Conservation (phyloP, 2,113 vertebrate species). For the Bombycilla garrulus region DNA sequence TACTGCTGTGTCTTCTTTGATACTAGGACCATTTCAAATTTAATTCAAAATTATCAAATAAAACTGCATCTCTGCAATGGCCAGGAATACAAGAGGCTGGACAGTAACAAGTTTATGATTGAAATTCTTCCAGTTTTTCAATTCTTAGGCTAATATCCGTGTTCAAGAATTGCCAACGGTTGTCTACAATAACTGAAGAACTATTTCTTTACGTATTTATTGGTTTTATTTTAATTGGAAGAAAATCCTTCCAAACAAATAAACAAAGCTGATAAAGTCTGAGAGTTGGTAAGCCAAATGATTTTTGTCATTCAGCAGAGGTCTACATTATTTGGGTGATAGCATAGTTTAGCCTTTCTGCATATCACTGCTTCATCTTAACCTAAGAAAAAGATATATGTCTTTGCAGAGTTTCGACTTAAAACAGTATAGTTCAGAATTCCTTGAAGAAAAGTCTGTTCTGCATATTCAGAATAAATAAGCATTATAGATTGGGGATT, state of each 20-base stretch:
- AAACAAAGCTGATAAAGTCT: neutral
- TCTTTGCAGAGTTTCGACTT: neutral
- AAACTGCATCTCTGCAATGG: neutral
- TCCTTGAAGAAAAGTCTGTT: neutral
- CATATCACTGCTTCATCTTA: neutral
- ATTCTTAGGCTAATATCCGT: neutral
- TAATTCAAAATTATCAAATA: slow-evolving; percentile 24
- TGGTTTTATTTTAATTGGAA: neutral
- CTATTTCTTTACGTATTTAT: neutral
- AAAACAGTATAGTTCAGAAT: neutral
- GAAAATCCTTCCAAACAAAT: slow-evolving; percentile 1
- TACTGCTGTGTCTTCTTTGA: neutral
- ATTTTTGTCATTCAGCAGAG: neutral
- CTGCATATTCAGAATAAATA: neutral
- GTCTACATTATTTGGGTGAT: neutral
- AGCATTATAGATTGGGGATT: neutral
- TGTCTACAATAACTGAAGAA: neutral
- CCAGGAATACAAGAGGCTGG: neutral
- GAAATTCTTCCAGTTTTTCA: slow-evolving; percentile 49
- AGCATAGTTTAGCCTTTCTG: neutral
- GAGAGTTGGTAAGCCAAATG: neutral
- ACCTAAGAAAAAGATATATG: neutral
- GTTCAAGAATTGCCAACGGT: neutral
- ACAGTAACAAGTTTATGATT: slow-evolving; percentile 24
- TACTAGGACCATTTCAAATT: slow-evolving; percentile 5